Percentiles rank a stretch among this genome's conserved stretches.
phyloP scores from a whole-genome alignment of 2,888 invertebrate species.

The Trachelus troglodyta region DNA sequence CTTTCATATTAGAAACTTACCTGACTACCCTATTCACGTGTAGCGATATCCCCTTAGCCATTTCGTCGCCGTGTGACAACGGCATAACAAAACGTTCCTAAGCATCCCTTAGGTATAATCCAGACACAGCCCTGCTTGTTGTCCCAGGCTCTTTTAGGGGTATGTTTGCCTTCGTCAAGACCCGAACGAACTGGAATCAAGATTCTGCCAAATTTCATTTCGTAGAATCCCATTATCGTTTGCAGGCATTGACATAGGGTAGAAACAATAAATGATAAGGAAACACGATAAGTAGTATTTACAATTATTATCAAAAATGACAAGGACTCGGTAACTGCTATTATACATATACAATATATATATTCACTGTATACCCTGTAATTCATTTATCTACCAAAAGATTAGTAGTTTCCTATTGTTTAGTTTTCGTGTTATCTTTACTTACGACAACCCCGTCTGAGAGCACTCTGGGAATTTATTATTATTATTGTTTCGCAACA shows the following conservation, averaged over 20 bases:
- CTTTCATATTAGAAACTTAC: conserved; percentile 19
- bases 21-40: conserved; percentile 9
- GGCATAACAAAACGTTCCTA: conserved; percentile 27
- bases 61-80: conserved; percentile 11
- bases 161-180: neutral
- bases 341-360: neutral
- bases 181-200: neutral
- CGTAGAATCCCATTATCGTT: neutral
- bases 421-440: neutral
- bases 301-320: neutral
- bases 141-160: neutral
- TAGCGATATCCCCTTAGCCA: neutral
- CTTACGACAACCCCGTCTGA: neutral
- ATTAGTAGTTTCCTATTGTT: neutral
- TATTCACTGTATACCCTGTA: neutral
- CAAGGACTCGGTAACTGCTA: neutral
- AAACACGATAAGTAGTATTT: neutral
- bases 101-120: neutral
- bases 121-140: neutral
- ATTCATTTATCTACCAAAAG: neutral
- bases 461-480: neutral
- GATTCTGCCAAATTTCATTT: neutral
- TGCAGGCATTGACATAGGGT: neutral
- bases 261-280: neutral
- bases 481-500: neutral